Percentiles rank a stretch among this genome's conserved stretches.
phyloP scores from a whole-genome alignment of 2,113 vertebrate species.

The Anoplopoma fimbria region DNA sequence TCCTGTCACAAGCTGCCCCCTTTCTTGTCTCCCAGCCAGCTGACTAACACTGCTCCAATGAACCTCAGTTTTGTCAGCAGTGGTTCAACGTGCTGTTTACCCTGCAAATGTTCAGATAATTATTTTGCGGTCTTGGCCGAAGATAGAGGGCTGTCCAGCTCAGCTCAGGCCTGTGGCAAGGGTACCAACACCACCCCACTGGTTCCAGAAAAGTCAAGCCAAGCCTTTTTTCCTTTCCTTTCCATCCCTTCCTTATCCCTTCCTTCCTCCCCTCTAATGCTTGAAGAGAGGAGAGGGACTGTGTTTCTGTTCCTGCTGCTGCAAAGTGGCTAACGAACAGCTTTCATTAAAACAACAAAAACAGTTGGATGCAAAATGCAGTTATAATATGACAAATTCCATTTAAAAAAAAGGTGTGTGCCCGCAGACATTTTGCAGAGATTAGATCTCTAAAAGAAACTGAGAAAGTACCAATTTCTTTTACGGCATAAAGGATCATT shows the following conservation, averaged over 20 bases:
- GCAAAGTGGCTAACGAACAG: slow-evolving; percentile 34
- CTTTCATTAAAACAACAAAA: slow-evolving; percentile 32
- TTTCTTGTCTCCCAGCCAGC: slow-evolving; percentile 51
- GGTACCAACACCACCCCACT: slow-evolving; percentile 52
- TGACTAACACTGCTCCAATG: slow-evolving; percentile 58
- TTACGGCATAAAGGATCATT: background rate
- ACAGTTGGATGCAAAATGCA: slow-evolving; percentile 23
- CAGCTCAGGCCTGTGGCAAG: slow-evolving; percentile 70
- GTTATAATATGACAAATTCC: slow-evolving; percentile 11
- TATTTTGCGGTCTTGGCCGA: slow-evolving; percentile 64
- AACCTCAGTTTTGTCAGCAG: slow-evolving; percentile 63
- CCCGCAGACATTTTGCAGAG: slow-evolving; percentile 1
- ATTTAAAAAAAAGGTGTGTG: background rate
- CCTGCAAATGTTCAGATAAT: slow-evolving; percentile 74
- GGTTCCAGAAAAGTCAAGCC: slow-evolving; percentile 39
- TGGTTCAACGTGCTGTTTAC: slow-evolving; percentile 66
- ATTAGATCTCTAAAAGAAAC: background rate
- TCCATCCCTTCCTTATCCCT: background rate
- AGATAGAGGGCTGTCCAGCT: slow-evolving; percentile 64
- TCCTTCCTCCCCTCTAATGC: slow-evolving; percentile 21
- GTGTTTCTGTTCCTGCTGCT: slow-evolving; percentile 49
- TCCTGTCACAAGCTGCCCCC: slow-evolving; percentile 48
- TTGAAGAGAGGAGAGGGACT: slow-evolving; percentile 40
- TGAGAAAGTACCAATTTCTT: background rate
- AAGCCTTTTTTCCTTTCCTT: background rate